Percentiles rank a stretch among this genome's conserved stretches.
Conservation (phyloP, 2,797 vertebrate genomes). For the Lagocephalus sceleratus region DNA sequence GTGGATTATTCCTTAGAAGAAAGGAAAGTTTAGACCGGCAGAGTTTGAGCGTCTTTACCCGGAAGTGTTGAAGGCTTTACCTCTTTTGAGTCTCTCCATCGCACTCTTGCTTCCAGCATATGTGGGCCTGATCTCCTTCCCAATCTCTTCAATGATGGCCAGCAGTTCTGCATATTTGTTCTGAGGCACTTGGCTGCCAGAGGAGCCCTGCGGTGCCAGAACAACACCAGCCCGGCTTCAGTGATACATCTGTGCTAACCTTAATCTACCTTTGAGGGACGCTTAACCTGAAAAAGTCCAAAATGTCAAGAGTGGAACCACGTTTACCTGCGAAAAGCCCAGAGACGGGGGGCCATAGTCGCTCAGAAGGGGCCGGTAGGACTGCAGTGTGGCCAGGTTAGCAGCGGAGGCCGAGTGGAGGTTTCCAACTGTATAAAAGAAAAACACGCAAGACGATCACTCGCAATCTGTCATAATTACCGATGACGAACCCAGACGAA, state of each 20-base stretch:
- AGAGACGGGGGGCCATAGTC: constrained; percentile 95
- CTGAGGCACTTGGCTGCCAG: constrained; percentile 91
- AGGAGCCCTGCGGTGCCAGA: constrained; percentile 77
- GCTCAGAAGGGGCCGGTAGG: constrained; percentile 91
- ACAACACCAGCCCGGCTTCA: background rate
- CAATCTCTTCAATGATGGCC: constrained; percentile 96
- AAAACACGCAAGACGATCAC: background rate
- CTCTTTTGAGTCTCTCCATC: constrained; percentile 98
- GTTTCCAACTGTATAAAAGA: constrained; percentile 76
- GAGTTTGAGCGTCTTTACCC: background rate
- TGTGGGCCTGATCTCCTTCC: constrained; percentile 97
- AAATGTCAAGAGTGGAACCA: too few relatives aligned
- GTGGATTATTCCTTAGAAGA: constrained; percentile 89
- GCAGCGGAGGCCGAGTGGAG: constrained; percentile 89
- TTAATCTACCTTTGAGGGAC: too few relatives aligned
- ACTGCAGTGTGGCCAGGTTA: constrained; percentile 86
- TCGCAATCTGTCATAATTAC: too few relatives aligned
- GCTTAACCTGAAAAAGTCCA: too few relatives aligned
- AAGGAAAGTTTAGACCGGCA: constrained; percentile 1
- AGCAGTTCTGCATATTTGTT: constrained; percentile 98
- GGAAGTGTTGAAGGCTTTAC: constrained; percentile 55
- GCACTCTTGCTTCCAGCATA: constrained; percentile 99
- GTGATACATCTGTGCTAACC: background rate
- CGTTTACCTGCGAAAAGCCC: constrained; percentile 89
- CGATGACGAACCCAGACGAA: too few relatives aligned